Evolutionary conservation across 2,888 invertebrate species (phyloP), one percentile per base, ranked within the genome.

Genomic region (Gibbula magus): DNA sequence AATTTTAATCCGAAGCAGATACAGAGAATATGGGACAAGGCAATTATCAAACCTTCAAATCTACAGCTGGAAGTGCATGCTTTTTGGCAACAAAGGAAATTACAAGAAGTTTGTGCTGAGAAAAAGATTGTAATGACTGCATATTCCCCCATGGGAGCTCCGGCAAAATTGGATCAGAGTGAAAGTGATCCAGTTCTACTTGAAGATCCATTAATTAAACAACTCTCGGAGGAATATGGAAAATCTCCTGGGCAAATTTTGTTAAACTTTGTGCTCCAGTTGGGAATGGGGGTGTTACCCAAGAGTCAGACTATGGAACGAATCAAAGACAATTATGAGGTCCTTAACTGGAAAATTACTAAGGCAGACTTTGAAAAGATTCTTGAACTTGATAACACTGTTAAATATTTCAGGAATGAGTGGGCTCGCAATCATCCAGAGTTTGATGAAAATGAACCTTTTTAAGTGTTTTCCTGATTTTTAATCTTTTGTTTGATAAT

Each of bases 11-110:
- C 82, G 16, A 83, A 80, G 52, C 88, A 88, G 51, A 84, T 89
- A 7, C 79, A 87, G 18, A 78, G 80, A 35, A 87, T 91, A 53
- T 77, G 87, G 20, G 70, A 80, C 2, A 74, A 76, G 10, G 85
- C 86, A 25, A 73, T 70, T 32, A 83, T 88, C 10, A 81, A 75
- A 32, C 89, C 89, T 3, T 83, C 88, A 4, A 88, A 87, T 78
- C 56, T 90, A 3, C 90, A 91, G 81, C 83, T 87, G 39, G 89
- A 89, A 79, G 88, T 87, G 73, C 89, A 90, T 80, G 86, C 85
- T 0, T 89, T 89, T 78, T 79, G 85, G 8, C 88, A 88, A 32
- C 89, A 89, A 74, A 78, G 76, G 7, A 79, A 81, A 52, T 54
- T 90, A n/a, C 66, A 82, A 45, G 56, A 82, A 52, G 88, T 84